Base-by-base conservation (phyloP, 1,140 invertebrate species). In the Ips nitidus region DNA sequence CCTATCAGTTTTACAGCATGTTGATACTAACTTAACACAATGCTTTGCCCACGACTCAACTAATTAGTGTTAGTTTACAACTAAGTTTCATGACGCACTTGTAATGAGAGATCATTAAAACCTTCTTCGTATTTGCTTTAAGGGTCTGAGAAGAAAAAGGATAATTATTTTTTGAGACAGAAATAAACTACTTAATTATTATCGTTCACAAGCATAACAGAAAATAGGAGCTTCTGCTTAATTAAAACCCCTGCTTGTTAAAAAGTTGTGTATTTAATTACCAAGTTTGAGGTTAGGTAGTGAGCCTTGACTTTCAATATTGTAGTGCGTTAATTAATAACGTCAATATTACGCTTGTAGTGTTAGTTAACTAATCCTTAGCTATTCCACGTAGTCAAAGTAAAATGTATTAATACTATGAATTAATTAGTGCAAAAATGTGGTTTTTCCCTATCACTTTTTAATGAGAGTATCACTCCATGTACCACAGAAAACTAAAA, bases 61-160 rank as follows among this genome's bases (percentile, higher is more conserved):
- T 68, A 68, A 68, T 68, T 68, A 68, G 66, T 68, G 61, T 68
- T 61, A 58, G 66, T 68, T 68, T 68, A 68, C 66, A 68, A 61
- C 37, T 61, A 52, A 68, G 57, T 68, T 68, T 68, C 66, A 59
- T 58, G 57, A 56, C 66, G 39, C 41, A n/a, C 7, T 41, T 45
- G 47, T 68, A 68, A 68, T 61, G 66, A 61, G 57, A 45, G 57
- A 43, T 42, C 56, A 61, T 68, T 61, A 61, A 60, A 41, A 45
- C 40, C 66, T 60, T 68, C 66, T 60, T 41, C 42, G 56, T 61
- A 53, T 61, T 68, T 52, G 66, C 47, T 61, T 50, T 58, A 42
- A 52, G 50, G 66, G n/a, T 45, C 66, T 38, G 41, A 61, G 5
- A 68, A 68, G 57, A 68, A 66, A 52, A 68, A 58, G 55, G 57